Percentiles rank a stretch among this genome's conserved stretches.
Evolutionary conservation across 2,113 vertebrate species (phyloP).

Genomic region (Xiphias gladius): DNA sequence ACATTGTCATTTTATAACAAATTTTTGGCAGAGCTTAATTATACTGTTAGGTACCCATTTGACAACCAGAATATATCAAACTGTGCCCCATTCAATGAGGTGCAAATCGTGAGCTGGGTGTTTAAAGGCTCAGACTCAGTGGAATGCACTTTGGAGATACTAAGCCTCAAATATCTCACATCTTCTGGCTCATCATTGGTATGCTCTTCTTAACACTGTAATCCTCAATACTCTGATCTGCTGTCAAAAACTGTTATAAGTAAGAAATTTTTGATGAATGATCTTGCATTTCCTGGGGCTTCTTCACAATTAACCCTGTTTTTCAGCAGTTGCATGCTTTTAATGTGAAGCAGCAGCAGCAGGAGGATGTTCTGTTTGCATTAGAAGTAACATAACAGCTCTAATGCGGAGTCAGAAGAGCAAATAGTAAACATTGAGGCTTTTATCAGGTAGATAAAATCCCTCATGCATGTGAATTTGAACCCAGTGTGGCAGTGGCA

Average conservation of each 20-base stretch:
- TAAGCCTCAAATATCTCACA: slow-evolving; percentile 33
- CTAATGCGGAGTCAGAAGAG: background rate
- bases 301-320: background rate
- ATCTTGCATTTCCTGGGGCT: background rate
- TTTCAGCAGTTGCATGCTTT: background rate
- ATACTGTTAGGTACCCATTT: slow-evolving; percentile 37
- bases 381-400: background rate
- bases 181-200: slow-evolving; percentile 35
- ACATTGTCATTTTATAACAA: slow-evolving; percentile 25
- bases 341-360: slow-evolving; percentile 1
- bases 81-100: slow-evolving; percentile 31
- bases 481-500: background rate
- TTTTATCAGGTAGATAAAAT: background rate
- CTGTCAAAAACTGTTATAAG: too few relatives aligned
- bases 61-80: slow-evolving; percentile 56
- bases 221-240: background rate
- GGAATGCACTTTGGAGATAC: slow-evolving; percentile 31
- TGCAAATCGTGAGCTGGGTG: slow-evolving; percentile 53
- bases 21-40: slow-evolving; percentile 50
- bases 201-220: background rate
- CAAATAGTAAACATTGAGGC: background rate
- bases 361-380: background rate
- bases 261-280: too few relatives aligned
- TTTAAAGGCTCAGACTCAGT: slow-evolving; percentile 47
- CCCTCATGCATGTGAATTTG: background rate